Evolutionary conservation across 1,140 invertebrate genomes (phyloP), one percentile per base, ranked within the genome.

Genomic region (Drosophila sp.): DNA sequence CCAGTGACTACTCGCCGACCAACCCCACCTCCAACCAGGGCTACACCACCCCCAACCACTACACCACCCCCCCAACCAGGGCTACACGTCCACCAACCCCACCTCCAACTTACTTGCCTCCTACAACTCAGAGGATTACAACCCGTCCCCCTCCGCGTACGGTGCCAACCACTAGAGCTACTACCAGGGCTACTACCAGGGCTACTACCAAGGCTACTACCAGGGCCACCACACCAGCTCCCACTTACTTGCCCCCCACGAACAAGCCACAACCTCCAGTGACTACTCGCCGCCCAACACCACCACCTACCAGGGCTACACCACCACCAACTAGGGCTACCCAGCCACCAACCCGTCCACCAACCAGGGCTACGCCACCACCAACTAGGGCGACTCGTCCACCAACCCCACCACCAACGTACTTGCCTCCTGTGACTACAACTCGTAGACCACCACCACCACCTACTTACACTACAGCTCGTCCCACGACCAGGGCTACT

Each of bases 171-270:
- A 79, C 77, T 18, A 71, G 63, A 41, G 43, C 57, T 16, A 56
- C 72, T 72, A 34, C 63, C 76, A 0, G 63, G 66, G 2, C 58
- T 38, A 8, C 69, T 56, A 71, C 50, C 66, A 16, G 65, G 27
- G 63, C 78, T 43, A 72, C 67, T n/a, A n/a, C n/a, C n/a, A n/a
- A n/a, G n/a, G n/a, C 66, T 65, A n/a, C 58, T 67, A 7, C 72
- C 80, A 4, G 78, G 66, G 6, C n/a, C n/a, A 82, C 71, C 14
- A 71, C 67, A 13, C 57, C 59, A 18, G 67, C 76, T 50, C 50
- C 87, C 48, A 84, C 89, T 2, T 79, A 90, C 41, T 66, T 81
- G 78, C 84, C 80, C 27, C 75, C 78, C 14, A 67, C 64, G 6
- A 43, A 66, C 61, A 69, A 54, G 54, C 62, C 75, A 18, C 38